These are phyloP conservation scores for Barbus barbus DNA, from an alignment of 2,113 vertebrate species.

Conservation along the genomic window DNA sequence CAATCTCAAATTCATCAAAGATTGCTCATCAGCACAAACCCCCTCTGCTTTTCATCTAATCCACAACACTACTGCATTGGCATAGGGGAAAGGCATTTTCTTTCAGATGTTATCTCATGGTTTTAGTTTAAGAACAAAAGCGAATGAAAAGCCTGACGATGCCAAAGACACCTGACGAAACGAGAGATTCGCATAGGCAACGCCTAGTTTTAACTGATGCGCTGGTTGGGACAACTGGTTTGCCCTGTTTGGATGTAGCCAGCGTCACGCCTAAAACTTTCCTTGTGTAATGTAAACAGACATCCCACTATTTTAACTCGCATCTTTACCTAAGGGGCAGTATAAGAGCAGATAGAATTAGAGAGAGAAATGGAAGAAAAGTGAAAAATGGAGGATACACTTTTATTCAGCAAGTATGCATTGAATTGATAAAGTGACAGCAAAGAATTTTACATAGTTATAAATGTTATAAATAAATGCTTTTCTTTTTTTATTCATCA, in stretches of 20 bases:
- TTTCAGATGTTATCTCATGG: slow-evolving; percentile 14
- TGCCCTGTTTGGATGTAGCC: slow-evolving; percentile 32
- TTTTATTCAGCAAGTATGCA: not conserved
- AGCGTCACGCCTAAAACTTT: slow-evolving; percentile 3
- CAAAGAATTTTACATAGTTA: not conserved
- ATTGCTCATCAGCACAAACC: not conserved
- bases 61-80: too few species aligned
- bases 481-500: too few species aligned
- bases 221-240: slow-evolving; percentile 34
- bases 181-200: not conserved
- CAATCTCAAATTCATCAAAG: not conserved
- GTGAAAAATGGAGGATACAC: not conserved
- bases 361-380: not conserved
- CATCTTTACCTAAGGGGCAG: not conserved
- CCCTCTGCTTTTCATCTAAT: not conserved
- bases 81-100: too few species aligned
- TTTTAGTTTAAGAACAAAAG: not conserved
- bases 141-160: not conserved
- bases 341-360: not conserved
- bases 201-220: slow-evolving; percentile 23
- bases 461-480: too few species aligned
- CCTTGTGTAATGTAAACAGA: not conserved
- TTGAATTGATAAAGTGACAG: too few species aligned
- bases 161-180: not conserved
- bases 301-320: not conserved